These are phyloP conservation scores for Cephonodes hylas DNA, from an alignment of 2,888 invertebrate species.

Conservation along the genomic window DNA sequence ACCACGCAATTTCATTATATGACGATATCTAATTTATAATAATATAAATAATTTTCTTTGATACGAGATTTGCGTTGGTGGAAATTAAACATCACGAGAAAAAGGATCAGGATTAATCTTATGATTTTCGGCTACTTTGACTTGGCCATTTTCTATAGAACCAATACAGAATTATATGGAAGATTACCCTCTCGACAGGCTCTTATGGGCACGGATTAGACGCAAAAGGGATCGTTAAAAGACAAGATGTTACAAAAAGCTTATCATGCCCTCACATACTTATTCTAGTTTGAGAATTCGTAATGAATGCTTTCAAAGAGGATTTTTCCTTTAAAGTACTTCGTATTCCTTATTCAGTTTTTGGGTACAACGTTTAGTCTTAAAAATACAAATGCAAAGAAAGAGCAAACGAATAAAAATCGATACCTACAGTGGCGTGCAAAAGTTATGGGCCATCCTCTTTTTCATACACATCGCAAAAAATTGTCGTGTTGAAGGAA, in stretches of 20 bases:
- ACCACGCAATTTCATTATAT: neutral
- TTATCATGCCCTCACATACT: constrained; percentile 5
- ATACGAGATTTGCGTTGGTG: neutral
- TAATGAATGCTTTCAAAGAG: constrained; percentile 8
- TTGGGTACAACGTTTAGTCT: too few relatives aligned
- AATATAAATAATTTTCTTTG: too few relatives aligned
- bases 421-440: too few relatives aligned
- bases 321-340: neutral
- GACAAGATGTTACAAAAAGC: constrained; percentile 5
- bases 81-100: neutral
- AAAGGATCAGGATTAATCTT: neutral
- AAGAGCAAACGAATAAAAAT: too few relatives aligned
- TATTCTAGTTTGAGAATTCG: constrained; percentile 7
- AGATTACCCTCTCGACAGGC: neutral
- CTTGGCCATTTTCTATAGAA: neutral
- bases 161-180: neutral
- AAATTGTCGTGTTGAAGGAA: too few relatives aligned
- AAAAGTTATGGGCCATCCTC: too few relatives aligned
- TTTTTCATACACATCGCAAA: too few relatives aligned
- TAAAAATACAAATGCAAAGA: too few relatives aligned
- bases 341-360: neutral
- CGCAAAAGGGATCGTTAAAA: constrained; percentile 6
- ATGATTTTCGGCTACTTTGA: neutral
- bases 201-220: constrained; percentile 1
- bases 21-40: too few relatives aligned